These are phyloP conservation scores for Julus scanicus DNA, from an alignment of 2,888 invertebrate species.

Conservation along the genomic window DNA sequence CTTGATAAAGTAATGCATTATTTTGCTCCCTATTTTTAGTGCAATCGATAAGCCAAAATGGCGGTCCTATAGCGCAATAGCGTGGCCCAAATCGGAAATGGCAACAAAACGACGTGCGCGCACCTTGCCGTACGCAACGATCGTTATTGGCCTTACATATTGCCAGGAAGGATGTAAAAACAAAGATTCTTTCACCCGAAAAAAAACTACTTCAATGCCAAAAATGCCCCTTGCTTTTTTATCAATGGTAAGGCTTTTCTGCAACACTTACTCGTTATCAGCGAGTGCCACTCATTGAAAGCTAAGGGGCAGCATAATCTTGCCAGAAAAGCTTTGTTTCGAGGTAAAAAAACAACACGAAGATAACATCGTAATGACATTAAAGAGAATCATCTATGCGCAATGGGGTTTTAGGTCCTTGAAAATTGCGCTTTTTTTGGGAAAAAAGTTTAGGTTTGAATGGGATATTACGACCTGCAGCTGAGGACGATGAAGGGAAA, in stretches of 20 bases:
- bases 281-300: background rate
- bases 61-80: background rate
- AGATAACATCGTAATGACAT: background rate
- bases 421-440: too few species aligned
- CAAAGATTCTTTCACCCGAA: constrained; percentile 22
- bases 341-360: background rate
- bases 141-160: constrained; percentile 33
- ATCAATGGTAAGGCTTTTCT: background rate
- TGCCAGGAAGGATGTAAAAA: constrained; percentile 31
- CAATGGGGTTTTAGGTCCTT: too few species aligned
- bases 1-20: constrained; percentile 19
- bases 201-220: background rate
- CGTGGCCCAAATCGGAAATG: constrained; percentile 27
- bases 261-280: background rate
- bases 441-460: too few species aligned
- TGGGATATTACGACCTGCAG: too few species aligned
- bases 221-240: constrained; percentile 2
- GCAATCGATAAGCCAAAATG: constrained; percentile 33
- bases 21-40: constrained; percentile 33
- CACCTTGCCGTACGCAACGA: background rate
- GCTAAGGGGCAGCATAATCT: constrained; percentile 1
- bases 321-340: background rate
- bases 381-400: background rate
- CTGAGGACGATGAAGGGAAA: too few species aligned
- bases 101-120: background rate